Conservation (phyloP, 2,888 invertebrate genomes). For the Nowickia ferox region DNA sequence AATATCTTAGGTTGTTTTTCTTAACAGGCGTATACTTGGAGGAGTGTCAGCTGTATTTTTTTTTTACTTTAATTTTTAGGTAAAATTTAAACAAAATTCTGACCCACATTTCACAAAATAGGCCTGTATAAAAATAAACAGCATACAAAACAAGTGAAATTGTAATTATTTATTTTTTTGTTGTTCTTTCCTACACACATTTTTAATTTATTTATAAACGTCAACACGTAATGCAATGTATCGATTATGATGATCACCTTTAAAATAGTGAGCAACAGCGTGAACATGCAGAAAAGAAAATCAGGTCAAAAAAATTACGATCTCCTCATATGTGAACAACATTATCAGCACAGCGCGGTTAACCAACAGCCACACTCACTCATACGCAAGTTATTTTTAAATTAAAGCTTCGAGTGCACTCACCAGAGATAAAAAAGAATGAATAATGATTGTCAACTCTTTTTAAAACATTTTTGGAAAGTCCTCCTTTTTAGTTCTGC, state of each 20-base stretch:
- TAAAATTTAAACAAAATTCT: slow-evolving; percentile 41
- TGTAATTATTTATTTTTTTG: slow-evolving; percentile 15
- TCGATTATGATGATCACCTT: slow-evolving; percentile 77
- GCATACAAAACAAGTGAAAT: slow-evolving; percentile 52
- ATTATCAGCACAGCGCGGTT: slow-evolving; percentile 14
- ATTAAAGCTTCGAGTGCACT: slow-evolving; percentile 36
- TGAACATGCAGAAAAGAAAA: slow-evolving; percentile 59
- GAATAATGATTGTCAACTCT: slow-evolving; percentile 26
- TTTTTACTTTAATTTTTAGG: slow-evolving; percentile 10
- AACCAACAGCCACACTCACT: neutral
- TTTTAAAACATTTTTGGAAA: slow-evolving; percentile 18
- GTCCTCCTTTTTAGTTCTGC: neutral
- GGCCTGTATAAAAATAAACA: neutral
- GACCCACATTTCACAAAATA: slow-evolving; percentile 46
- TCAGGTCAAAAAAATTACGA: slow-evolving; percentile 42
- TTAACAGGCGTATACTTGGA: slow-evolving; percentile 22
- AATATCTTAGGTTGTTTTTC: slow-evolving; percentile 1
- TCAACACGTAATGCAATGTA: slow-evolving; percentile 77
- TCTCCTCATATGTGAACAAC: slow-evolving; percentile 33
- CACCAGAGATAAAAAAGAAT: slow-evolving; percentile 32
- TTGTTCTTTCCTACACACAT: neutral
- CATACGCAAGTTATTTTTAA: slow-evolving; percentile 7
- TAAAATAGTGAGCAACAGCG: slow-evolving; percentile 66
- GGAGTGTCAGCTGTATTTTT: slow-evolving; percentile 26
- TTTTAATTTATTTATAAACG: slow-evolving; percentile 67